phyloP scores from a whole-genome alignment of 1,140 invertebrate genomes.

The Dendroctonus valens region DNA sequence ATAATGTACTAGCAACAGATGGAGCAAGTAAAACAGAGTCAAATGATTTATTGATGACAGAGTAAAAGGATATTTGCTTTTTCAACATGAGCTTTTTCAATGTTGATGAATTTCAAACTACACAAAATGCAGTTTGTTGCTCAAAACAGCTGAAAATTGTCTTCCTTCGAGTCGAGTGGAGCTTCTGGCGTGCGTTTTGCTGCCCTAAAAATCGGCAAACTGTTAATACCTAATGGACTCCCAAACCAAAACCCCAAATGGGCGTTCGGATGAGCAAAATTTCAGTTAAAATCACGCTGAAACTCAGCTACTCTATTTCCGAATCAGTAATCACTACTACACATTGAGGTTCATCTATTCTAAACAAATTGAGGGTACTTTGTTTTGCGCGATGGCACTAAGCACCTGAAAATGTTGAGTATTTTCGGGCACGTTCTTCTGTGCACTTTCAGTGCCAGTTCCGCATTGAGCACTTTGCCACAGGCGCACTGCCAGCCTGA shows the following conservation, averaged over 20 bases:
- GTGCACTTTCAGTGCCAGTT: constrained; percentile 12
- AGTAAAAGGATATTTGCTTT: too few species aligned
- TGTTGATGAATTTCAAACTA: too few species aligned
- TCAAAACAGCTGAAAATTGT: too few species aligned
- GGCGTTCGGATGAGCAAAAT: not conserved
- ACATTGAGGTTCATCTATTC: not conserved
- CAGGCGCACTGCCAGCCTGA: constrained; percentile 19
- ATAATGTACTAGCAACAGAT: not conserved
- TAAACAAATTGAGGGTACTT: constrained; percentile 29
- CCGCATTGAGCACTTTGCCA: constrained; percentile 1
- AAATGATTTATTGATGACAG: too few species aligned
- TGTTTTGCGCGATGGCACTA: constrained; percentile 17
- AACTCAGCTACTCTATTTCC: too few species aligned
- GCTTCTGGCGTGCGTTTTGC: too few species aligned
- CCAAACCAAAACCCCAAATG: not conserved
- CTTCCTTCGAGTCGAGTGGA: too few species aligned
- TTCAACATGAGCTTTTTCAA: too few species aligned
- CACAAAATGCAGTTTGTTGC: too few species aligned
- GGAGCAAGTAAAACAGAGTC: not conserved
- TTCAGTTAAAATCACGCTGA: not conserved
- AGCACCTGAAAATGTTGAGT: constrained; percentile 24
- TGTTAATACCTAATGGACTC: too few species aligned
- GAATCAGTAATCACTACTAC: too few species aligned
- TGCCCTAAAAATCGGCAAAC: not conserved
- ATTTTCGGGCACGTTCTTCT: constrained; percentile 22